A percentile compares a stretch with the other conserved stretches of the same genome.
Conservation (phyloP, 2,888 invertebrate species). For the Xanthia icteritia region DNA sequence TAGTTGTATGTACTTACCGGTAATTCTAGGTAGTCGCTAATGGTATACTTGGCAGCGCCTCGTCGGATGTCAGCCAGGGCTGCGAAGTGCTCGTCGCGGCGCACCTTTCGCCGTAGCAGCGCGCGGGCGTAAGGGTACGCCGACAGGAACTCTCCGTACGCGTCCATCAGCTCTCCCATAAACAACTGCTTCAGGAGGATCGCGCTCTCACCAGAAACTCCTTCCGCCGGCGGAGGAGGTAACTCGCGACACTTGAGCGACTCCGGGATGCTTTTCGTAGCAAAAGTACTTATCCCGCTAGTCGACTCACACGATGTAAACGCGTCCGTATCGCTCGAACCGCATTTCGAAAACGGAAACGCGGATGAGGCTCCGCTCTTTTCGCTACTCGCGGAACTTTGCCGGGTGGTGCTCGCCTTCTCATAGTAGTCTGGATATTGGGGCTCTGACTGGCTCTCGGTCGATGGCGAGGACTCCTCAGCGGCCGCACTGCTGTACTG, state of each 20-base stretch:
- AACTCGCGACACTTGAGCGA: slow-evolving; percentile 83
- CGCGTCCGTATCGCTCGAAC: slow-evolving; percentile 86
- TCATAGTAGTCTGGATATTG: slow-evolving; percentile 86
- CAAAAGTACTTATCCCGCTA: slow-evolving; percentile 85
- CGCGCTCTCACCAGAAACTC: slow-evolving; percentile 82
- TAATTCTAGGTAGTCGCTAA: slow-evolving; percentile 91
- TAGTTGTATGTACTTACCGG: slow-evolving; percentile 90
- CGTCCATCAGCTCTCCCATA: slow-evolving; percentile 92
- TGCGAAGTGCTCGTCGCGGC: slow-evolving; percentile 92
- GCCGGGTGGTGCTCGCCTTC: slow-evolving; percentile 83
- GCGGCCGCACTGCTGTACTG: slow-evolving; percentile 82
- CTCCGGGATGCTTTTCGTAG: slow-evolving; percentile 82
- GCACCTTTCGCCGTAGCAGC: slow-evolving; percentile 91
- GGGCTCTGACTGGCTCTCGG: slow-evolving; percentile 85
- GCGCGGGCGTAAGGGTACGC: slow-evolving; percentile 91
- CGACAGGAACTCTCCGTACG: slow-evolving; percentile 92
- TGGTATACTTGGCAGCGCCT: slow-evolving; percentile 92
- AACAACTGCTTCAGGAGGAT: slow-evolving; percentile 91
- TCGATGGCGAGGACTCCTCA: slow-evolving; percentile 86
- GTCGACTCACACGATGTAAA: slow-evolving; percentile 88
- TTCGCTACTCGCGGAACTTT: slow-evolving; percentile 87
- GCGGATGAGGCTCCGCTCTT: slow-evolving; percentile 88
- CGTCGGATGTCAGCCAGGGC: slow-evolving; percentile 92
- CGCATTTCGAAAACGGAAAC: slow-evolving; percentile 89
- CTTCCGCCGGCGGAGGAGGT: slow-evolving; percentile 81